Evolutionary conservation across 2,888 invertebrate genomes (phyloP).

Genomic region (Apodemia zela): DNA sequence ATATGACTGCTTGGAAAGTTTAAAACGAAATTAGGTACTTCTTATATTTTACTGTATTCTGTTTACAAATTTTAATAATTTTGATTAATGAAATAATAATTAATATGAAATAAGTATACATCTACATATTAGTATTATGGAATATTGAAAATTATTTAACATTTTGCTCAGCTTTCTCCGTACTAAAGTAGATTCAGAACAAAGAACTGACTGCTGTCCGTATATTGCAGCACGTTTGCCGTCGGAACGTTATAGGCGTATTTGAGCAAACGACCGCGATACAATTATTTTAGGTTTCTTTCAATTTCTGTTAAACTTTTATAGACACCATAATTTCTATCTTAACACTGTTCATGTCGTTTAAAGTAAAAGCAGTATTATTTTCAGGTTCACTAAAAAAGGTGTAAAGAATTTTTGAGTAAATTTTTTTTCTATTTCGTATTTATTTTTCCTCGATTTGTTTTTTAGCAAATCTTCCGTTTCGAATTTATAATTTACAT

Average conservation of each 20-base stretch:
- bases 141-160: background rate
- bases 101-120: background rate
- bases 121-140: background rate
- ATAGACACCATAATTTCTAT: background rate
- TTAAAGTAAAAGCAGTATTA: no score
- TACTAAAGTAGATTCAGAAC: background rate
- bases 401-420: no score
- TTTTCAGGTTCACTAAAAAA: no score
- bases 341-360: background rate
- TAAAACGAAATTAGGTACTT: slow-evolving; percentile 24
- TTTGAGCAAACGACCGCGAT: slow-evolving; percentile 35
- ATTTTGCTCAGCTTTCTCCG: background rate
- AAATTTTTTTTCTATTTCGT: no score
- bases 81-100: background rate
- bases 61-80: background rate
- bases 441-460: no score
- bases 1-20: slow-evolving; percentile 62
- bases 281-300: slow-evolving; percentile 1
- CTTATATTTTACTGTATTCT: slow-evolving; percentile 10
- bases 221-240: slow-evolving; percentile 26
- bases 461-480: no score
- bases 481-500: no score
- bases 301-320: background rate
- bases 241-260: slow-evolving; percentile 44
- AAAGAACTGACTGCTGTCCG: background rate